Evolutionary conservation across 2,797 vertebrate genomes (phyloP), one percentile per base, ranked within the genome.

Genomic region (Eurystomus glaucurus): DNA sequence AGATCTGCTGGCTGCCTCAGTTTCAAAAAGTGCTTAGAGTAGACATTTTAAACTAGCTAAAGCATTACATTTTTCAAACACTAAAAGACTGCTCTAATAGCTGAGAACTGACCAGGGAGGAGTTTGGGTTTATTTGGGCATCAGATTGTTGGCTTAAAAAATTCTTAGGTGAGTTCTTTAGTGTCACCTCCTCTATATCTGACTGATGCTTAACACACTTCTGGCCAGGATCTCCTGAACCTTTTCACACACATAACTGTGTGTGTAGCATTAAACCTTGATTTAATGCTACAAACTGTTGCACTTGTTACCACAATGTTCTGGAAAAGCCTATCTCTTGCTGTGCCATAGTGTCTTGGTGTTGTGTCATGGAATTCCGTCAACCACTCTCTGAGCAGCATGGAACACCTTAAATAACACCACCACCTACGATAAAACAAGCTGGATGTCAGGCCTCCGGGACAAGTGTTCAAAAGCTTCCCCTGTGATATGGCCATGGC

Each of bases 1-100:
- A 77, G 37, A 71, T 85, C 83, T 88, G 28, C 45, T 83, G 64
- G 19, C 52, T 95, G 52, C 22, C 41, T 90, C 64, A 4, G 15
- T 12, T 43, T 39, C 23, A 26, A 15, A 4, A 71, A 55, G 19
- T 23, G 23, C 15, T 85, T 81, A 21, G 4, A 50, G 18, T 19
- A 39, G 55, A 13, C 8, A 14, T 50, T 96, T 78, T 65, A 3
- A 19, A 16, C 71, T 19, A 21, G 41, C 31, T 33, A 29, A 46
- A 81, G 54, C n/a, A 62, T 43, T 57, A 2, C 55, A n/a, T 12
- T 45, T 86, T 88, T 39, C 17, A 58, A 72, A 62, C 46, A 35
- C 20, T 58, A 69, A 39, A 71, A 82, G 16, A 22, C 28, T 76
- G 50, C 65, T 71, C 21, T 43, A 45, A 68, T 5, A 51, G 11